A percentile compares a stretch with the other conserved stretches of the same genome.
Conservation (phyloP, 2,797 vertebrate genomes). For the Pelobates cultripes region DNA sequence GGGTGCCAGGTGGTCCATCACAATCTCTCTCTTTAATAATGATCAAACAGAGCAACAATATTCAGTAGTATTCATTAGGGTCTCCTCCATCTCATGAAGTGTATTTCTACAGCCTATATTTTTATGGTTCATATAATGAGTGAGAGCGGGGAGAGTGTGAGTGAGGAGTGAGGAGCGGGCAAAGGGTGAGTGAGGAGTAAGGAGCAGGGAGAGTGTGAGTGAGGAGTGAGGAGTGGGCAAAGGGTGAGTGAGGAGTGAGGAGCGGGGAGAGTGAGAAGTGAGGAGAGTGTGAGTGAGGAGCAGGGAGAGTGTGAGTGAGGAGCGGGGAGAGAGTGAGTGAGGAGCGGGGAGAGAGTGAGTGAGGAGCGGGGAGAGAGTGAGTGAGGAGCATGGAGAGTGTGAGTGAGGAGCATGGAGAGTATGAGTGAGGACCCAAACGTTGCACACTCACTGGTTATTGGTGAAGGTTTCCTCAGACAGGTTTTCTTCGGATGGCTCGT, state of each 20-base stretch:
- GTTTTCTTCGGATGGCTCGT: slow-evolving; percentile 43
- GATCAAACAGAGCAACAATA: too few species aligned
- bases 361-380: background rate
- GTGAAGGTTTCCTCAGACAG: slow-evolving; percentile 52
- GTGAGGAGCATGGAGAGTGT: background rate
- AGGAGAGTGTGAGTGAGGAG: too few species aligned
- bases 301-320: background rate
- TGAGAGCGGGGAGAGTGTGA: background rate
- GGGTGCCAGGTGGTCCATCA: too few species aligned
- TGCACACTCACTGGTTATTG: slow-evolving; percentile 46
- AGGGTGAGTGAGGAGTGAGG: background rate
- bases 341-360: background rate
- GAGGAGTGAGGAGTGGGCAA: background rate
- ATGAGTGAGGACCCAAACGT: background rate
- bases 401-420: background rate
- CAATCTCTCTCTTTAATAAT: too few species aligned
- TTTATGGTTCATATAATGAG: too few species aligned
- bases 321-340: background rate
- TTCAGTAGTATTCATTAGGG: too few species aligned
- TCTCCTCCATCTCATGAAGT: too few species aligned
- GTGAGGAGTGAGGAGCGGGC: background rate
- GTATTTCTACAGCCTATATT: too few species aligned
- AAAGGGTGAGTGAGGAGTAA: background rate
- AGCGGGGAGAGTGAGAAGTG: too few species aligned
- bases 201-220: background rate